These are phyloP conservation scores for Philotrypesis tridentata DNA, from an alignment of 1,140 invertebrate genomes.

Conservation along the genomic window DNA sequence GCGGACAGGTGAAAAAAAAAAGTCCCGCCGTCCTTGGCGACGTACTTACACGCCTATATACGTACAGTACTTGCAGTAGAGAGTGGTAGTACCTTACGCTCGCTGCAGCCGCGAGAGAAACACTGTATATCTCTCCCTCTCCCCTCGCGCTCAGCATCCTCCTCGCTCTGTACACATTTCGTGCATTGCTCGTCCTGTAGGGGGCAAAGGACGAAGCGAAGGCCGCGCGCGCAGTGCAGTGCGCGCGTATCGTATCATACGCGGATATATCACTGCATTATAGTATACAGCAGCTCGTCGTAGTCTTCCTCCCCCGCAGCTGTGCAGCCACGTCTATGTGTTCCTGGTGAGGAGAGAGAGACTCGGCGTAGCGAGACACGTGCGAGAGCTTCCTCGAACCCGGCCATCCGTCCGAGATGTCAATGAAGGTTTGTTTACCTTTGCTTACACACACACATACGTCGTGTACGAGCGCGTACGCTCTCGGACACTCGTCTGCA, in stretches of 20 bases:
- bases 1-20: not conserved
- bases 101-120: not conserved
- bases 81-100: too few relatives aligned
- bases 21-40: not conserved
- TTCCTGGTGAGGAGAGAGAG: not conserved
- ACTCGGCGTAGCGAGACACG: not conserved
- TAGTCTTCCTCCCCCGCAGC: not conserved
- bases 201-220: conserved; percentile 2
- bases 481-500: not conserved
- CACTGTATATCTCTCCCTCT: not conserved
- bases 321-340: not conserved
- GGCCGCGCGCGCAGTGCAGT: not conserved
- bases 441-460: too few relatives aligned
- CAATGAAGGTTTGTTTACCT: conserved; percentile 57
- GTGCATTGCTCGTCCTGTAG: not conserved
- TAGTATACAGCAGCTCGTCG: too few relatives aligned
- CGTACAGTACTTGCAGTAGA: too few relatives aligned
- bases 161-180: not conserved
- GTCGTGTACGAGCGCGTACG: not conserved
- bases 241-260: not conserved
- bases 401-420: conserved; percentile 45
- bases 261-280: too few relatives aligned
- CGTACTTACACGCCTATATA: too few relatives aligned
- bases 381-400: not conserved
- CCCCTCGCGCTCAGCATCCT: too few relatives aligned